Evolutionary conservation across 2,888 invertebrate genomes (phyloP), one percentile per base, ranked within the genome.

Genomic region (Willowsia nigromaculata): DNA sequence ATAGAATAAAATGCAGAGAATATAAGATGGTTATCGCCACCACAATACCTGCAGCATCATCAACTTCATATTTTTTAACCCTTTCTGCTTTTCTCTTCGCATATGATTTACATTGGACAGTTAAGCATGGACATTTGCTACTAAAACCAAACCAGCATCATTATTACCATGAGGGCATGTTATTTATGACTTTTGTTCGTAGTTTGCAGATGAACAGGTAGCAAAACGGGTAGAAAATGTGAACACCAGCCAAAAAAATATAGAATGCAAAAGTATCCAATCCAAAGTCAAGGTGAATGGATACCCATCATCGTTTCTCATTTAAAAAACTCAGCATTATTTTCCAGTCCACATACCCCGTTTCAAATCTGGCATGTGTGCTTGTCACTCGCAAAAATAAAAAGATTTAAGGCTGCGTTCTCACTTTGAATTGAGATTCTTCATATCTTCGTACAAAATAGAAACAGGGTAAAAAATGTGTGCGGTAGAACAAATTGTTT

Each of bases 221-320:
- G 59, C 59, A 27, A 62, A 62, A 62, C 59, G 59, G 59, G 59
- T 62, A 62, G 25, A 50, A 27, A 62, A 62, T 9, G 30, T n/a
- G 15, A 50, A n/a, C 3, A n/a, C n/a, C n/a, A n/a, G n/a, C n/a
- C n/a, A 50, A 50, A 27, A 9, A 62, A 62, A 62, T 2, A 62
- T 11, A 3, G 50, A 11, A n/a, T 50, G 15, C 13, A 62, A 2
- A 25, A 62, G n/a, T n/a, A 62, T 18, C 56, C 25, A 56, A 62
- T 62, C 27, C 59, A 62, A n/a, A n/a, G 59, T 11, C 59, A 62
- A 62, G 59, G 59, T 62, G 59, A 62, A 62, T 62, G 27, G 59
- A 62, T 62, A 27, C 27, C 27, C 59, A 62, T n/a, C n/a, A n/a
- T n/a, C n/a, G n/a, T 62, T 62, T 30, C 27, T 62, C 59, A 62